Evolutionary conservation across 2,888 invertebrate genomes (phyloP), one percentile per base, ranked within the genome.

Genomic region (Elmis aenea): DNA sequence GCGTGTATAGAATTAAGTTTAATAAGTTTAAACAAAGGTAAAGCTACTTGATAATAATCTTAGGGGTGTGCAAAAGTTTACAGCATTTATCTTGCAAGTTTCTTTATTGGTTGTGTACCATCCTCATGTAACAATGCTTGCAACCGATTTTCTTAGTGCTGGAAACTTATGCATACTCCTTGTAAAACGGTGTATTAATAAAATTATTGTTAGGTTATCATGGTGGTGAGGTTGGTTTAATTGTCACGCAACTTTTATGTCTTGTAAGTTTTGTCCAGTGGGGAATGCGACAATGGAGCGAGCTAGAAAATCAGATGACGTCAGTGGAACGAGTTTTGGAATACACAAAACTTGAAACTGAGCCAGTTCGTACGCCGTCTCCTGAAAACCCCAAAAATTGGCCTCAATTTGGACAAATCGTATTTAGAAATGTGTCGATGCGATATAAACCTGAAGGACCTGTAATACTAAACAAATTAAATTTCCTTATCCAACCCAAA

Each of bases 281-380:
- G 76, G 76, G 74, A 5, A 73, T 79, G 49, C 73, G 94, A 3
- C 94, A 94, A 66, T 90, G 90, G 53, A 89, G 93, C 0, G 94
- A 94, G 65, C 64, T 66, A 12, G 67, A 67, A 61, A 91, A 88
- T 57, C 83, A 81, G 51, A 88, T 90, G 88, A 89, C 87, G 2
- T 83, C 87, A 6, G 93, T 95, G 0, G 95, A 96, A 68, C 77
- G 92, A 63, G 75, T 85, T 1, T 34, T 61, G 21, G 67, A 66
- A 48, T 66, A 67, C 30, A 58, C 72, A 1, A 62, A 71, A n/a
- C 55, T 80, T 8, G 66, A 71, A 39, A 52, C 56, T 5, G 70
- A 71, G 51, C 20, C 29, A 5, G n/a, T 21, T 10, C 34, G 33
- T 13, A 29, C 27, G 21, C 9, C 20, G n/a, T 9, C 10, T 1